phyloP scores from a whole-genome alignment of 2,888 invertebrate species.

The Apantesis nais region DNA sequence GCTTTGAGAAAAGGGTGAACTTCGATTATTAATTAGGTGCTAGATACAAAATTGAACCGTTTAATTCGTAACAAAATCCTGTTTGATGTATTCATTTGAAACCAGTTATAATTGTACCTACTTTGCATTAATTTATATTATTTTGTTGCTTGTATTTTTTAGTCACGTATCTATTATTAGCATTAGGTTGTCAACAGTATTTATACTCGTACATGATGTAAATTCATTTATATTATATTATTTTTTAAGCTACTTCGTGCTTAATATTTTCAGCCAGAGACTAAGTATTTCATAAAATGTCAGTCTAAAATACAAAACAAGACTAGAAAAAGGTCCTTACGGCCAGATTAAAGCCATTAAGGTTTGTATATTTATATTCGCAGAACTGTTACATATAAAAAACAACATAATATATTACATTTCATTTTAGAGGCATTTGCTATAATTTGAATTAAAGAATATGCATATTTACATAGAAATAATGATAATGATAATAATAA shows the following conservation, averaged over 20 bases:
- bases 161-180: background rate
- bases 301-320: background rate
- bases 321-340: background rate
- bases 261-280: background rate
- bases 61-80: background rate
- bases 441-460: background rate
- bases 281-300: background rate
- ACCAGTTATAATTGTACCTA: background rate
- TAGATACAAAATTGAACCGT: background rate
- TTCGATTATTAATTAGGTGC: background rate
- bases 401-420: background rate
- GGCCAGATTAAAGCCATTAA: background rate
- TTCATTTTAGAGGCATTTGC: background rate
- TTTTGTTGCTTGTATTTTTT: background rate
- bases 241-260: background rate
- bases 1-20: slow-evolving; percentile 15
- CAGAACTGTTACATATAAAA: no score
- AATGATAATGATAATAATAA: no score
- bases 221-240: background rate
- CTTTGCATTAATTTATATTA: background rate
- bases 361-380: no score
- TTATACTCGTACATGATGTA: background rate
- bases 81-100: background rate
- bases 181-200: background rate
- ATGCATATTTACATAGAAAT: background rate